Evolutionary conservation across 2,888 invertebrate species (phyloP), one percentile per base, ranked within the genome.

Genomic region (Plagiodera versicolora): DNA sequence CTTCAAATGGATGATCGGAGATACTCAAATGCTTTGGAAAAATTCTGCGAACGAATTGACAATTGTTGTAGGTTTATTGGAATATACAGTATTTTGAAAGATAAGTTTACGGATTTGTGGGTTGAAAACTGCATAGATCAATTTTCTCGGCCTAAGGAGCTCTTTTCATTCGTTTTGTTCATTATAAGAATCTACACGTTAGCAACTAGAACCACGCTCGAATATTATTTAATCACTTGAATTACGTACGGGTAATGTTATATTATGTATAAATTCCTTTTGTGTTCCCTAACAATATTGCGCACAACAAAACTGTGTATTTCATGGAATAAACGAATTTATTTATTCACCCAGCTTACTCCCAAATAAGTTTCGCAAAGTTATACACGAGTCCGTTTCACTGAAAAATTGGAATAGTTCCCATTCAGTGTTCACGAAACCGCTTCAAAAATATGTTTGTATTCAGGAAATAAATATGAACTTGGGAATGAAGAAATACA

Each of bases 391-490:
- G 51, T 51, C 35, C 14, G 35, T 35, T 11, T 35, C 18, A 19
- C 35, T 28, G 16, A 18, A 39, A 44, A 53, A 53, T 44, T 53
- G 53, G 16, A 53, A 52, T 52, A 53, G 45, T 45, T 53, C 14
- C 24, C 11, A 28, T 45, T 24, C 44, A 39, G 28, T 44, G 24
- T 20, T 44, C 16, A 35, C 10, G 24, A 14, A 53, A 16, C 24
- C 44, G 52, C 10, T 17, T 19, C 19, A 44, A 45, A 45, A 44
- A 45, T 14, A 53, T 53, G 24, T 28, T 53, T 44, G 35, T 16
- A 53, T 44, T 53, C 16, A 35, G 19, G 28, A 28, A 53, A 45
- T 53, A 18, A 53, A 53, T 53, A 53, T 9, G 35, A 53, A 53
- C 45, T 53, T 24, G 11, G 24, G 45, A 17, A 24, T 28, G 14